Percentiles rank a stretch among this genome's conserved stretches.
Evolutionary conservation across 35 echinoderm and acorn worm genomes (phyloP).

Genomic region (Heliocidaris tuberculata): DNA sequence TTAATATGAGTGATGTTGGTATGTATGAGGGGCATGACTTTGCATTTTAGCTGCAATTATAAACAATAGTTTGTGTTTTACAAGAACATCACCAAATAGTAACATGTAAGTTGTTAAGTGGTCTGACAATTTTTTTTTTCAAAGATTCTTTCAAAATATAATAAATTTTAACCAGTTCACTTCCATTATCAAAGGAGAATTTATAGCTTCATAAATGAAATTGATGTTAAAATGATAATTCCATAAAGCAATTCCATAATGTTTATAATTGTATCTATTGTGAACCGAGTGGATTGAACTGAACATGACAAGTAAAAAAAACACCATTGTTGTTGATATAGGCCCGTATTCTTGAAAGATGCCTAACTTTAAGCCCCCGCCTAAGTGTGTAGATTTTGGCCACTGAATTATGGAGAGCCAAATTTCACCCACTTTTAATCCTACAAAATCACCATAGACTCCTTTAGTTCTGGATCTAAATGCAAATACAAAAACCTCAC

Average conservation of each 20-base stretch:
- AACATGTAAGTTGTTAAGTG: neutral
- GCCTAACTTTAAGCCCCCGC: too few relatives aligned
- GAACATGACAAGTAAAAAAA: neutral
- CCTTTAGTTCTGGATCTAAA: too few relatives aligned
- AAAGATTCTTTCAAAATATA: too few relatives aligned
- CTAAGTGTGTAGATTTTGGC: too few relatives aligned
- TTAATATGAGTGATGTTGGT: neutral
- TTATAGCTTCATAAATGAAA: neutral
- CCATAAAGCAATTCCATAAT: neutral
- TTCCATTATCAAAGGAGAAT: too few relatives aligned
- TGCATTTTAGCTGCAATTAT: neutral
- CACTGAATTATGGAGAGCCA: too few relatives aligned
- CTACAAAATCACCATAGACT: too few relatives aligned
- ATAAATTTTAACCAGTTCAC: too few relatives aligned
- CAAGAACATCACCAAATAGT: neutral
- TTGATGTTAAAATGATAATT: neutral
- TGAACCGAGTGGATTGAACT: neutral
- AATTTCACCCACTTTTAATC: too few relatives aligned
- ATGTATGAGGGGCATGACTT: neutral
- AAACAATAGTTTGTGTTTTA: neutral
- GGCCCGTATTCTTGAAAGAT: neutral
- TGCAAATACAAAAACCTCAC: too few relatives aligned
- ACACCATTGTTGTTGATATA: neutral
- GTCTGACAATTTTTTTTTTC: neutral
- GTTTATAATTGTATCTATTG: neutral